Evolutionary conservation across 2,113 vertebrate species (phyloP).

Genomic region (Poeciliopsis occidentalis): DNA sequence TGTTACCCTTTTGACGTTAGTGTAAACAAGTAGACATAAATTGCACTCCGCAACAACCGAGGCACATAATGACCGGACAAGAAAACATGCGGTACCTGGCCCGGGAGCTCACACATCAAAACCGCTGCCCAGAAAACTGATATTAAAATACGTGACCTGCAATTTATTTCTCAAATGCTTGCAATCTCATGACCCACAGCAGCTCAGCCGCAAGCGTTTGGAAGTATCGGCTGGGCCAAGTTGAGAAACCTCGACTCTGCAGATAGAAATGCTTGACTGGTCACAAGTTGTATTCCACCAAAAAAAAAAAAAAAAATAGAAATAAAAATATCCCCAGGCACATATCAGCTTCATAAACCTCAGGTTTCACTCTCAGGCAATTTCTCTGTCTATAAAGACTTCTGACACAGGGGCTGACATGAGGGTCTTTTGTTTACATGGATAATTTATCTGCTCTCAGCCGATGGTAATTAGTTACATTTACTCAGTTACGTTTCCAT

Average conservation of each 20-base stretch:
- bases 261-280: neutral
- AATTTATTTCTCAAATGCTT: neutral
- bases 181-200: neutral
- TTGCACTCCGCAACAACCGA: neutral
- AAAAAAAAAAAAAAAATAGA: too few relatives aligned
- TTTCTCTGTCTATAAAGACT: neutral
- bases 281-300: neutral
- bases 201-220: neutral
- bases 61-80: neutral
- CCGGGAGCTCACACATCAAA: neutral
- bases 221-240: neutral
- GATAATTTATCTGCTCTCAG: neutral
- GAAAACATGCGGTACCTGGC: neutral
- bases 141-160: neutral
- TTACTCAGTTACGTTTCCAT: too few relatives aligned
- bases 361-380: neutral
- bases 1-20: neutral
- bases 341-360: slow-evolving; percentile 2
- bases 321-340: neutral
- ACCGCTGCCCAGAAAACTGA: neutral
- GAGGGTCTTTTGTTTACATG: neutral
- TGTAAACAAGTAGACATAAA: neutral
- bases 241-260: neutral
- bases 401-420: neutral
- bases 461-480: neutral